These are phyloP conservation scores for Hypothenemus hampei DNA, from an alignment of 1,140 invertebrate species.

Conservation along the genomic window DNA sequence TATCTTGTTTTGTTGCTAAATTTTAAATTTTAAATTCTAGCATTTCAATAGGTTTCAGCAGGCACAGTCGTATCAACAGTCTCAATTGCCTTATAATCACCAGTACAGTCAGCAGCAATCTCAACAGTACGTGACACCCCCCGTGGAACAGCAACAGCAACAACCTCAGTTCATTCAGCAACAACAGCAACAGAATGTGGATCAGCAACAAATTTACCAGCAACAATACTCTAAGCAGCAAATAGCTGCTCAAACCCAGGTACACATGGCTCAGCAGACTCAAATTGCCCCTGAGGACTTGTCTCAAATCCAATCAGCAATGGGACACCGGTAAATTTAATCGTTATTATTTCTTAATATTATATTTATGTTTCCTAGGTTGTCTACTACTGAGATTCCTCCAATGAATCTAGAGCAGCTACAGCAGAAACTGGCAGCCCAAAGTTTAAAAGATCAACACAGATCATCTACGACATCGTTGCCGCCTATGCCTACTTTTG, in stretches of 20 bases:
- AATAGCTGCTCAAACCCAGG: conserved; percentile 26
- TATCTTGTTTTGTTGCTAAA: too few relatives aligned
- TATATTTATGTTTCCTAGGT: too few relatives aligned
- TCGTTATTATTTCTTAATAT: too few relatives aligned
- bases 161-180: conserved; percentile 46
- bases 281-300: conserved; percentile 10
- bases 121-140: conserved; percentile 28
- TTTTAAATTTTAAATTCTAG: too few relatives aligned
- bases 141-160: conserved; percentile 43
- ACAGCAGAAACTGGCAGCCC: conserved; percentile 37
- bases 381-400: conserved; percentile 31
- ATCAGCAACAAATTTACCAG: conserved; percentile 27
- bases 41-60: too few relatives aligned
- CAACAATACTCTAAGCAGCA: conserved; percentile 25
- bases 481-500: conserved; percentile 37
- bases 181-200: conserved; percentile 42
- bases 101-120: conserved; percentile 19
- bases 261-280: conserved; percentile 31
- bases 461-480: conserved; percentile 39
- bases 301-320: conserved; percentile 15
- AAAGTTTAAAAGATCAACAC: conserved; percentile 32
- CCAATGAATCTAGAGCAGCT: conserved; percentile 36
- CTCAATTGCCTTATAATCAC: conserved; percentile 6
- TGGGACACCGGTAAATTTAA: conserved; percentile 22
- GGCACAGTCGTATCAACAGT: too few relatives aligned